Evolutionary conservation across 2,113 vertebrate genomes (phyloP).

Genomic region (Heterochromis multidens): DNA sequence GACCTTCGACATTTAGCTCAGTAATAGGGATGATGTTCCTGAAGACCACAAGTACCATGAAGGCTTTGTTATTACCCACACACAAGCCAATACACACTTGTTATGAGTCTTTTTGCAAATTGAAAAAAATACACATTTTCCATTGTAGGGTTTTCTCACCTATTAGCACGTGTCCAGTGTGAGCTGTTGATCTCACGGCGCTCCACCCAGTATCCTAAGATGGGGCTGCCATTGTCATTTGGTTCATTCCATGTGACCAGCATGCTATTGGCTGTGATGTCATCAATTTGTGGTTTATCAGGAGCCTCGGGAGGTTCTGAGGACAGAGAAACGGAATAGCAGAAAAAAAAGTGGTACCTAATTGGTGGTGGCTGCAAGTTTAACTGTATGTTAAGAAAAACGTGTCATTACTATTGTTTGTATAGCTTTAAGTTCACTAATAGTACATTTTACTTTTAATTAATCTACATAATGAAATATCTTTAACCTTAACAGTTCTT

Average conservation of each 20-base stretch:
- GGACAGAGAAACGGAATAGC: not conserved
- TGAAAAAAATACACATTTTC: not conserved
- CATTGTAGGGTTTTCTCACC: slow-evolving; percentile 35
- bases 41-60: not conserved
- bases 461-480: not conserved
- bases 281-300: slow-evolving; percentile 88
- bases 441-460: not conserved
- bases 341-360: not conserved
- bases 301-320: slow-evolving; percentile 92
- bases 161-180: slow-evolving; percentile 93
- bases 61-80: not conserved
- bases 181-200: slow-evolving; percentile 95
- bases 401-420: not conserved
- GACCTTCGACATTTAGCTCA: slow-evolving; percentile 84
- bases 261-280: slow-evolving; percentile 87
- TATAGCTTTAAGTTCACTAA: not conserved
- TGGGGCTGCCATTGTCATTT: slow-evolving; percentile 94
- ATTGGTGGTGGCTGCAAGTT: not conserved
- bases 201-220: slow-evolving; percentile 97
- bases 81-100: not conserved
- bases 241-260: slow-evolving; percentile 92
- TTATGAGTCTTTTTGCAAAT: not conserved
- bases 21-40: slow-evolving; percentile 63
- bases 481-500: not conserved
- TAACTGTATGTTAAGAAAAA: too few species aligned